A percentile compares a stretch with the other conserved stretches of the same genome.
Evolutionary conservation across 1,140 invertebrate genomes (phyloP).

Genomic region (Musca domestica): DNA sequence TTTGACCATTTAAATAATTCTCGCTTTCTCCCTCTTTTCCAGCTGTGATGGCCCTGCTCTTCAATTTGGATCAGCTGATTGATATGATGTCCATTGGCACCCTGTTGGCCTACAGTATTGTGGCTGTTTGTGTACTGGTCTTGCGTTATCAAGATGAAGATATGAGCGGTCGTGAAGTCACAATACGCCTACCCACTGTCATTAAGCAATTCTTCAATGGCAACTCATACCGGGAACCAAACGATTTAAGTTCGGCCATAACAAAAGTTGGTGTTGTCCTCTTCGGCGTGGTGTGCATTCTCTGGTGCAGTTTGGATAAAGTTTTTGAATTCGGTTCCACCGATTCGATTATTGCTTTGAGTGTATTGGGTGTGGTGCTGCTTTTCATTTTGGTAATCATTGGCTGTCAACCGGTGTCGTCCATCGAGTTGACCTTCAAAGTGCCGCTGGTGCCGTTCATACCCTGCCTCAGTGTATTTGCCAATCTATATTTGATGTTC

Average conservation of each 20-base stretch:
- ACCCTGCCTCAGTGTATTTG: slow-evolving; percentile 78
- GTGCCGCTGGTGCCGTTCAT: slow-evolving; percentile 84
- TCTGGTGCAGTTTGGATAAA: slow-evolving; percentile 40
- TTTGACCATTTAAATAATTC: neutral
- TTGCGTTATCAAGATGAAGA: slow-evolving; percentile 63
- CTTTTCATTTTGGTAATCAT: slow-evolving; percentile 44
- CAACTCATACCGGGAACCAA: slow-evolving; percentile 60
- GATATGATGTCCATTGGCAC: slow-evolving; percentile 98
- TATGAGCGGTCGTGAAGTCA: slow-evolving; percentile 51
- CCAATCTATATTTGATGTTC: slow-evolving; percentile 86
- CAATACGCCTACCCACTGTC: slow-evolving; percentile 44
- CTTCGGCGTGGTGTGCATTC: slow-evolving; percentile 46
- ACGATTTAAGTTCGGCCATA: slow-evolving; percentile 58
- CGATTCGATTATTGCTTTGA: slow-evolving; percentile 34
- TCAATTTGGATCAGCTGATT: slow-evolving; percentile 84
- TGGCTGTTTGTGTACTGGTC: slow-evolving; percentile 85
- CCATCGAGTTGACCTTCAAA: slow-evolving; percentile 57
- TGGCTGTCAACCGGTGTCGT: slow-evolving; percentile 43
- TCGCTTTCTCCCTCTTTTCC: slow-evolving; percentile 34
- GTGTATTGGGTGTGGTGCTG: slow-evolving; percentile 38
- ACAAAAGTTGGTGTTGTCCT: slow-evolving; percentile 61
- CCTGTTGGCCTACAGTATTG: slow-evolving; percentile 88
- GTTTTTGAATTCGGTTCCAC: slow-evolving; percentile 30
- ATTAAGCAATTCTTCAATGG: slow-evolving; percentile 59
- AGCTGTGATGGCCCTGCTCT: slow-evolving; percentile 83